Percentiles rank a stretch among this genome's conserved stretches.
Evolutionary conservation across 1,140 invertebrate genomes (phyloP).

Genomic region (Listronotus bonariensis): DNA sequence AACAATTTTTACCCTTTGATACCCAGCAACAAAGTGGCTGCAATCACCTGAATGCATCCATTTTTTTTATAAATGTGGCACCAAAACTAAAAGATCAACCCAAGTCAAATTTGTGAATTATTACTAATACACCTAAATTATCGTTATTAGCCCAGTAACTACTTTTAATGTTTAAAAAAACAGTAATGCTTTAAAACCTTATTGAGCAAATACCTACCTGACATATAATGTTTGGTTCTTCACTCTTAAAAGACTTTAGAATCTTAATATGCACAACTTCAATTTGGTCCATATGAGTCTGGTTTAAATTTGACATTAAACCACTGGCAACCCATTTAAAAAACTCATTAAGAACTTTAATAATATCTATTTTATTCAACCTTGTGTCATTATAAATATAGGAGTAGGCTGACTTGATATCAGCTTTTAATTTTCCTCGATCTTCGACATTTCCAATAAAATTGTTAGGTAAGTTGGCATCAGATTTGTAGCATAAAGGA

Average conservation of each 20-base stretch:
- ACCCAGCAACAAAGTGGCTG: too few species aligned
- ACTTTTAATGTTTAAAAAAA: too few species aligned
- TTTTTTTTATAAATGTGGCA: too few species aligned
- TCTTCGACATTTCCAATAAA: conserved; percentile 30
- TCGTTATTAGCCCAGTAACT: too few species aligned
- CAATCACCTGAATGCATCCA: too few species aligned
- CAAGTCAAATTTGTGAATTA: too few species aligned
- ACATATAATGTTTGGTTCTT: conserved; percentile 11
- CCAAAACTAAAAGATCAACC: too few species aligned
- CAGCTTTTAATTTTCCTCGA: conserved; percentile 27
- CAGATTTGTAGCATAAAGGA: conserved; percentile 34
- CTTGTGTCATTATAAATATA: conserved; percentile 28
- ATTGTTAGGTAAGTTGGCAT: conserved; percentile 32
- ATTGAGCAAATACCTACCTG: background rate
- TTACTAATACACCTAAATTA: too few species aligned
- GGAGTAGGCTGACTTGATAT: conserved; percentile 32
- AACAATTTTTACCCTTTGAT: too few species aligned
- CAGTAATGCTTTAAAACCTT: too few species aligned
- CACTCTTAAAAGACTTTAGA: conserved; percentile 16
- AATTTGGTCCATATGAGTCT: conserved; percentile 33
- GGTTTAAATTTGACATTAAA: conserved; percentile 33
- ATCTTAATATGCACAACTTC: conserved; percentile 38
- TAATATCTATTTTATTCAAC: conserved; percentile 22
- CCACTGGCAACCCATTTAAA: conserved; percentile 40
- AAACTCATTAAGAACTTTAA: conserved; percentile 36